Conservation (phyloP, 2,888 invertebrate species). For the Coenonympha glycerion region DNA sequence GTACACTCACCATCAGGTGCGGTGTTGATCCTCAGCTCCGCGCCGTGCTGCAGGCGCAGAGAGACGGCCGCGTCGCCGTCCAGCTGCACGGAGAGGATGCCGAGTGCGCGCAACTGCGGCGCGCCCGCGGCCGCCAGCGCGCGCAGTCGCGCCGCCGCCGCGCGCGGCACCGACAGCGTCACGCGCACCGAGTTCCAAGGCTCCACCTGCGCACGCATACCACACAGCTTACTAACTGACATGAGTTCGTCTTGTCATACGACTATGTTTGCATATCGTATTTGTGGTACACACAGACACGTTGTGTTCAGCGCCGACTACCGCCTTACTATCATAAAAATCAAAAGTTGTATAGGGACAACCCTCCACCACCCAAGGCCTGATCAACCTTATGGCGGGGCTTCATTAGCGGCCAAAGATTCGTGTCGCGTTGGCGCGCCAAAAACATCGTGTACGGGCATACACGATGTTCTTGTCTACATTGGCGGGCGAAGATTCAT, state of each 20-base stretch:
- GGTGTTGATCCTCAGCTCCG: conserved; percentile 62
- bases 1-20: conserved; percentile 45
- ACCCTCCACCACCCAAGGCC: too few relatives aligned
- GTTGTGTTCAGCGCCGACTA: too few relatives aligned
- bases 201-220: conserved; percentile 78
- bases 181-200: conserved; percentile 99
- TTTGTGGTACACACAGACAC: too few relatives aligned
- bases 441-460: too few relatives aligned
- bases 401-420: too few relatives aligned
- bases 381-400: too few relatives aligned
- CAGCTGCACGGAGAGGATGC: conserved; percentile 96
- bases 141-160: conserved; percentile 93
- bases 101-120: conserved; percentile 90
- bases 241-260: too few relatives aligned
- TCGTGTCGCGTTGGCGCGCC: too few relatives aligned
- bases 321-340: too few relatives aligned
- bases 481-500: too few relatives aligned
- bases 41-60: conserved; percentile 76
- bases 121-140: conserved; percentile 95
- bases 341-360: too few relatives aligned
- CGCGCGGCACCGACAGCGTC: conserved; percentile 97
- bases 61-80: conserved; percentile 90
- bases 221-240: background rate
- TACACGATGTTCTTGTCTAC: too few relatives aligned
- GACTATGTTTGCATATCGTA: background rate